Base-by-base conservation (phyloP, 1,140 invertebrate species). In the Rhynchophorus ferrugineus region DNA sequence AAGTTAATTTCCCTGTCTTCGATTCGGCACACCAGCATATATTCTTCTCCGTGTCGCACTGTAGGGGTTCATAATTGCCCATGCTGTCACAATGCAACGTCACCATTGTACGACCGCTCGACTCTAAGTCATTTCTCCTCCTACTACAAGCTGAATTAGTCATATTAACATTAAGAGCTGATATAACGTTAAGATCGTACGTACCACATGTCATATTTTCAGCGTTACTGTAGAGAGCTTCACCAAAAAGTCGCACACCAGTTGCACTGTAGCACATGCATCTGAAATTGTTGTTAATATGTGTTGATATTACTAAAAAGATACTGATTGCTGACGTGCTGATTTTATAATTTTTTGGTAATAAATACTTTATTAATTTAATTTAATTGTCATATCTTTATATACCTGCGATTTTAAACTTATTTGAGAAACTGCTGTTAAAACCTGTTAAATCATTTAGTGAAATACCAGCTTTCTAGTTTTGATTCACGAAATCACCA, bases 61-160 rank as follows among this genome's bases (percentile, higher is more conserved):
- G 80, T 21, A 82, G 58, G 3, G 64, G 64, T 57, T 81, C 79
- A 57, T 75, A 82, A 67, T 80, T 78, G 5, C 80, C 80, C 54
- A 69, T 69, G 6, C 62, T 38, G 13, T 74, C 69, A 60, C 79
- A 82, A 60, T 81, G 80, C 3, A 81, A 66, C 11, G 74, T 73
- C 3, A 44, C 46, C 22, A 13, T 33, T 2, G 68, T 61, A 1
- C 56, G 63, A 13, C 69, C 71, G 0, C 49, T 17, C 2, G 59
- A 63, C 55, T 55, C 68, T 45, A 78, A 47, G 56, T 80, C 75
- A 6, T 69, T 64, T 54, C 75, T 71, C 46, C 63, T 70, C 18
- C 77, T 61, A 54, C 79, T 81, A 58, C 79, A 81, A 13, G 75
- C 78, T 55, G 14, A 3, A 42, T 29, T 5, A 17, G 22, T 22